Conservation (phyloP, 2,113 vertebrate species). For the Cryptotis parvus region DNA sequence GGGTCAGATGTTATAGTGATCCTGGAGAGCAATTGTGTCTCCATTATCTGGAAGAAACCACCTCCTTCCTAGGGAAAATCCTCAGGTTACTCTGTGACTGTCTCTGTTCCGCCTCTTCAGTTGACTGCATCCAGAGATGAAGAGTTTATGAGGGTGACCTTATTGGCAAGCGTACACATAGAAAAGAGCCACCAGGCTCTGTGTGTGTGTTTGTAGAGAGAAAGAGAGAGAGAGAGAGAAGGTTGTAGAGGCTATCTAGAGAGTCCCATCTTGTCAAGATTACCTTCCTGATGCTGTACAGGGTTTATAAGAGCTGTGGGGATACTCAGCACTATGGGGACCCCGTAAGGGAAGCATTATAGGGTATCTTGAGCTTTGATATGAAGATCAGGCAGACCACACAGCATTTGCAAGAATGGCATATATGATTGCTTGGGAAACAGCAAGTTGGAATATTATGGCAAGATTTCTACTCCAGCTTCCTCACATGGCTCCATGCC, state of each 20-base stretch:
- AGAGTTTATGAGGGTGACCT: too few relatives aligned
- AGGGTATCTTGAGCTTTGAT: neutral
- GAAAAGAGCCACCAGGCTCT: neutral
- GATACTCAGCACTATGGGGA: neutral
- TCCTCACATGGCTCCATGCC: neutral
- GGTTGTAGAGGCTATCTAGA: too few relatives aligned
- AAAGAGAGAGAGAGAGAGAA: too few relatives aligned
- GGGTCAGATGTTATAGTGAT: rapidly evolving
- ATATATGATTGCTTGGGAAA: neutral
- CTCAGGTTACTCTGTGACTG: neutral
- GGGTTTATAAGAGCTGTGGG: neutral
- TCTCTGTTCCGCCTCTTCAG: neutral
- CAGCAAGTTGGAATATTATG: neutral
- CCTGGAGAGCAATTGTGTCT: neutral
- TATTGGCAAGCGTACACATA: rapidly evolving
- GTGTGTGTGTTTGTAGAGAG: too few relatives aligned
- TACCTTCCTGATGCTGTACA: neutral
- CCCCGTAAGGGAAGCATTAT: rapidly evolving
- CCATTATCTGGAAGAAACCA: neutral
- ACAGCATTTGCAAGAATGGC: neutral
- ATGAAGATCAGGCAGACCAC: neutral
- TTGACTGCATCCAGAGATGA: neutral
- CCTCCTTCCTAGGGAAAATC: neutral
- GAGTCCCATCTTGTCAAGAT: neutral
- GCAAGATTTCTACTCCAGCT: neutral